Evolutionary conservation across 1,140 invertebrate species (phyloP).

Genomic region (Metopolophium dirhodum): DNA sequence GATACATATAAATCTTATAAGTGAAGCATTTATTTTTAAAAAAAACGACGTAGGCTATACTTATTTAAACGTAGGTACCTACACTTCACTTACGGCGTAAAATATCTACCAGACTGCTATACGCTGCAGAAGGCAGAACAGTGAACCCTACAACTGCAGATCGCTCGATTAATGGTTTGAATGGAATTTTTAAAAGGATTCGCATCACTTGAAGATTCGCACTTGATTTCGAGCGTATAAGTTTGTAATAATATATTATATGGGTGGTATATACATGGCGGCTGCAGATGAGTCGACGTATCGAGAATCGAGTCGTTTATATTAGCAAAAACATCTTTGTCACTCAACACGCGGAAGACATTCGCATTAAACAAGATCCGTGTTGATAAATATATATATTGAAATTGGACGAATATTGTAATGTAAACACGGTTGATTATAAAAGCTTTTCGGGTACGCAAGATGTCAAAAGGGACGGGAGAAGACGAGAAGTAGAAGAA

Average conservation of each 20-base stretch:
- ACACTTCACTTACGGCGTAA: background rate
- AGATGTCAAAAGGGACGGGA: background rate
- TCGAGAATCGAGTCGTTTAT: background rate
- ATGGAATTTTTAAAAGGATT: slow-evolving; percentile 9
- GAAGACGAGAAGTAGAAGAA: background rate
- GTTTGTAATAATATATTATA: slow-evolving; percentile 15
- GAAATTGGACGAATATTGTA: slow-evolving; percentile 33
- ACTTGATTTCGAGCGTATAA: background rate
- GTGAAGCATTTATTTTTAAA: background rate
- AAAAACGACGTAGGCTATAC: background rate
- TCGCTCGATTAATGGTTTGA: background rate
- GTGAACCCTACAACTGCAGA: too few relatives aligned
- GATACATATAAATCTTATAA: background rate
- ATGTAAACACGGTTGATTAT: slow-evolving; percentile 46
- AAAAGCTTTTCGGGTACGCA: slow-evolving; percentile 43
- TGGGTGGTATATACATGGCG: background rate
- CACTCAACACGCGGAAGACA: background rate
- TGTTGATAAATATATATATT: background rate
- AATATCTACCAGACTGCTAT: background rate
- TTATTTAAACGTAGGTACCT: background rate
- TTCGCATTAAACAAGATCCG: slow-evolving; percentile 16
- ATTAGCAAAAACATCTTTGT: slow-evolving; percentile 9
- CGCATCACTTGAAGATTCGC: background rate
- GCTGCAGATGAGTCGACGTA: background rate
- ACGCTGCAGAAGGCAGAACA: background rate